Evolutionary conservation across 1,140 invertebrate genomes (phyloP).

Genomic region (Caenorhabditis latens): DNA sequence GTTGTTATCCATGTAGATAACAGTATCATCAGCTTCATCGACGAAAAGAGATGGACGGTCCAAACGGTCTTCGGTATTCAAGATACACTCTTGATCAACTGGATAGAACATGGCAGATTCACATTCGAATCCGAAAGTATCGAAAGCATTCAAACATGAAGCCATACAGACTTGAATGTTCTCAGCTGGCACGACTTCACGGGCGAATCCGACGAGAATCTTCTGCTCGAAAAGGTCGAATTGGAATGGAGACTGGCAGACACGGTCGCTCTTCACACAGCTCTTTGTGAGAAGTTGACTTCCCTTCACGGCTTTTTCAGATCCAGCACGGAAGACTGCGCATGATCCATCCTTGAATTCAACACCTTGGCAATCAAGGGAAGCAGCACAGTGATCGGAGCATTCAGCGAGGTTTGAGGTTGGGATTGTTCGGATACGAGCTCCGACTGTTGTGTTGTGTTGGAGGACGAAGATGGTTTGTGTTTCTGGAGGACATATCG

Average conservation of each 20-base stretch:
- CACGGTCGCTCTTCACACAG: constrained; percentile 74
- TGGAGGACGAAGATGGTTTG: constrained; percentile 75
- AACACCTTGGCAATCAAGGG: constrained; percentile 68
- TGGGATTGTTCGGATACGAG: constrained; percentile 70
- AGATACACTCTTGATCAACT: constrained; percentile 73
- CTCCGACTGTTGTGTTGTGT: constrained; percentile 74
- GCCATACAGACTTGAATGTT: constrained; percentile 71
- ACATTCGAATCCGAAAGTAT: constrained; percentile 78
- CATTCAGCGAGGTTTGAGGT: constrained; percentile 71
- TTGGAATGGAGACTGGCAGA: constrained; percentile 77
- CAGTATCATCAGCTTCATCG: constrained; percentile 76
- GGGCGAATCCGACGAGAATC: constrained; percentile 77
- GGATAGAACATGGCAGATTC: constrained; percentile 74
- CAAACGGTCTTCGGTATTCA: constrained; percentile 77
- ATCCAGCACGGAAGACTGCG: constrained; percentile 59
- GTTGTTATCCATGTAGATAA: constrained; percentile 78
- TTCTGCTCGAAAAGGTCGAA: constrained; percentile 77
- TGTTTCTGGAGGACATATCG: constrained; percentile 38
- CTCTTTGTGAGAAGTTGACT: constrained; percentile 66
- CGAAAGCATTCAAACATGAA: constrained; percentile 77
- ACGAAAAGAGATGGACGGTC: constrained; percentile 77
- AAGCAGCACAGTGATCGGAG: constrained; percentile 73
- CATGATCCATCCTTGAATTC: constrained; percentile 63
- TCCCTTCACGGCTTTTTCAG: constrained; percentile 52
- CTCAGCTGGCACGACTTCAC: constrained; percentile 77